These are phyloP conservation scores for Aptenodytes patagonicus DNA, from an alignment of 2,113 vertebrate genomes.

Conservation along the genomic window DNA sequence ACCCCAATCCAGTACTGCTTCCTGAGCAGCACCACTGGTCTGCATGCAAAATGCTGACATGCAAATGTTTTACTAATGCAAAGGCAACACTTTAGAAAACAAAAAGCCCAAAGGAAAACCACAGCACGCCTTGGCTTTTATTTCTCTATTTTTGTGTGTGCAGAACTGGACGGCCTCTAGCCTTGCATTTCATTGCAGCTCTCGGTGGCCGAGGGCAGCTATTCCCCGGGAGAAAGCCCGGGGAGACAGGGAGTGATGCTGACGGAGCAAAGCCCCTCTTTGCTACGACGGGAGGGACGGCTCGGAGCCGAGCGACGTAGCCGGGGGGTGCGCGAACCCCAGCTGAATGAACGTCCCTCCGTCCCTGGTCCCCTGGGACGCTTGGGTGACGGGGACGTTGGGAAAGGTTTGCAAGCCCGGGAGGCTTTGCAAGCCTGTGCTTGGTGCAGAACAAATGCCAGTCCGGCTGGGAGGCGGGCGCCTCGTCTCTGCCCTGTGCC, in stretches of 20 bases:
- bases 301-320: not conserved
- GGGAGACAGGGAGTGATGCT: not conserved
- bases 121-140: not conserved
- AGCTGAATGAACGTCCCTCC: not conserved
- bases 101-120: not conserved
- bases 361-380: rapidly evolving
- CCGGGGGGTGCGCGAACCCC: not conserved
- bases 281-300: rapidly evolving
- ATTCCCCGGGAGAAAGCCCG: not conserved
- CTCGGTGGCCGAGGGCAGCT: not conserved
- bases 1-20: not conserved
- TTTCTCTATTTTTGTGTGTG: not conserved
- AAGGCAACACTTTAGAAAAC: not conserved
- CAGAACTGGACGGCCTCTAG: not conserved
- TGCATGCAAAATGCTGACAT: not conserved
- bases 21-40: not conserved
- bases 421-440: not conserved
- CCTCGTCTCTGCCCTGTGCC: not conserved
- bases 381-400: not conserved
- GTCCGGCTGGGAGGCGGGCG: not conserved
- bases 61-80: not conserved
- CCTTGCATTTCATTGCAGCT: not conserved
- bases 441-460: not conserved
- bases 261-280: not conserved
- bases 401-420: not conserved